phyloP scores from a whole-genome alignment of 2,113 vertebrate species.

The Albula glossodonta region DNA sequence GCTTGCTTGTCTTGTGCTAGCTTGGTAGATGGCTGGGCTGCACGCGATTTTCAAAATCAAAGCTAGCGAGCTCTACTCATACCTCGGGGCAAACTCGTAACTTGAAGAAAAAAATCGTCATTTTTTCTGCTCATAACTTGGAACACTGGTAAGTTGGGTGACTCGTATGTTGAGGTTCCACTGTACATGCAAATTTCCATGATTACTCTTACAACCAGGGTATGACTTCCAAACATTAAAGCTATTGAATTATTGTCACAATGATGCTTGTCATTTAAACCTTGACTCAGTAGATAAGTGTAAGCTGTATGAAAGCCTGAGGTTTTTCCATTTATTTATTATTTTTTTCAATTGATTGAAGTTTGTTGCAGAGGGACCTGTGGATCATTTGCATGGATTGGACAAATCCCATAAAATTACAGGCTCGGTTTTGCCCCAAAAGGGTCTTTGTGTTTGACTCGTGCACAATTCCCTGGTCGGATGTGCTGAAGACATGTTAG shows the following conservation, averaged over 20 bases:
- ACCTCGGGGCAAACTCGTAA: too few relatives aligned
- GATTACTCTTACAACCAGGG: slow-evolving; percentile 28
- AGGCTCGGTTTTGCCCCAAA: slow-evolving; percentile 59
- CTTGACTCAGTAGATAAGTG: slow-evolving; percentile 18
- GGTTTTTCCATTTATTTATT: slow-evolving; percentile 50
- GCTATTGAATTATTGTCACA: slow-evolving; percentile 18
- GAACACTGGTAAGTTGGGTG: too few relatives aligned
- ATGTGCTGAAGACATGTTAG: slow-evolving; percentile 63
- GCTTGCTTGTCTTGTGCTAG: too few relatives aligned
- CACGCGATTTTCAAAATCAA: too few relatives aligned
- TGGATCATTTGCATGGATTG: slow-evolving; percentile 59
- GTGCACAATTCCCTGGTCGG: slow-evolving; percentile 57
- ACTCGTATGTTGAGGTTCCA: not conserved
- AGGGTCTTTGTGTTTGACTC: slow-evolving; percentile 70
- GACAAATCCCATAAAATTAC: slow-evolving; percentile 68
- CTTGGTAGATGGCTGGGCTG: too few relatives aligned
- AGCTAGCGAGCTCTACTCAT: too few relatives aligned
- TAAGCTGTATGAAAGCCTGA: slow-evolving; percentile 44
- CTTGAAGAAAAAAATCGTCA: too few relatives aligned
- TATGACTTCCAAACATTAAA: slow-evolving; percentile 26
- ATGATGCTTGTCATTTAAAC: slow-evolving; percentile 30
- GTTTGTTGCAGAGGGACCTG: slow-evolving; percentile 49
- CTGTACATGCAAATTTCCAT: slow-evolving; percentile 18
- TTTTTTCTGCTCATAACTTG: too few relatives aligned
- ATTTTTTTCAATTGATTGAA: slow-evolving; percentile 47